Conservation (phyloP, 2,797 vertebrate genomes). For the Allobates femoralis region DNA sequence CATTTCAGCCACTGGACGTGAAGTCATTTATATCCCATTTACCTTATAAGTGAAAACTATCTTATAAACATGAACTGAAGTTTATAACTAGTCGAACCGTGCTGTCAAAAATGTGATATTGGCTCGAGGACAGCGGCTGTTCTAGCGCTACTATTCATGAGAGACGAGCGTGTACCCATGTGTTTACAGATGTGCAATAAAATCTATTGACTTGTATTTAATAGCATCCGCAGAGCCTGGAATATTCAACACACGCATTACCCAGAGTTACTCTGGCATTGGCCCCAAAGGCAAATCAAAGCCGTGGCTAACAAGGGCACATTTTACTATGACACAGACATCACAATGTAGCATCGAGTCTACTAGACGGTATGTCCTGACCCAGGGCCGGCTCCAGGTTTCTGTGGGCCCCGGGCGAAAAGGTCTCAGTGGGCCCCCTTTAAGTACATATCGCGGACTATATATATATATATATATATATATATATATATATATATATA, state of each 20-base stretch:
- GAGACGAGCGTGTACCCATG: constrained; percentile 41
- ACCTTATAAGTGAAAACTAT: neutral
- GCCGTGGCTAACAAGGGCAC: constrained; percentile 45
- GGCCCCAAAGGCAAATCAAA: constrained; percentile 44
- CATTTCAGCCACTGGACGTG: neutral
- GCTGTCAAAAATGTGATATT: constrained; percentile 19
- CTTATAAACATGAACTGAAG: constrained; percentile 21
- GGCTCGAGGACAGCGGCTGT: neutral
- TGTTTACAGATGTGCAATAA: constrained; percentile 59
- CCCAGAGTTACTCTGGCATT: constrained; percentile 32
- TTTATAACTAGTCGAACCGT: neutral
- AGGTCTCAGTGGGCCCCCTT: too few species aligned
- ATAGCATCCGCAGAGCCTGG: constrained; percentile 55
- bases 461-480: too few species aligned
- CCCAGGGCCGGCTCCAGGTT: too few species aligned
- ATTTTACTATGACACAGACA: constrained; percentile 42
- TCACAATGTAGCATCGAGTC: constrained; percentile 40
- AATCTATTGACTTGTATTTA: constrained; percentile 58
- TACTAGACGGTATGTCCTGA: constrained; percentile 38
- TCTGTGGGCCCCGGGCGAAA: too few species aligned
- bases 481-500: too few species aligned
- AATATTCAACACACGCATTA: constrained; percentile 57
- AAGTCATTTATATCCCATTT: neutral
- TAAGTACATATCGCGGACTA: too few species aligned
- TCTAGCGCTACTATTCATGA: constrained; percentile 18